Evolutionary conservation across 2,797 vertebrate species (phyloP), one percentile per base, ranked within the genome.

Genomic region (Phataginus tetradactyla): DNA sequence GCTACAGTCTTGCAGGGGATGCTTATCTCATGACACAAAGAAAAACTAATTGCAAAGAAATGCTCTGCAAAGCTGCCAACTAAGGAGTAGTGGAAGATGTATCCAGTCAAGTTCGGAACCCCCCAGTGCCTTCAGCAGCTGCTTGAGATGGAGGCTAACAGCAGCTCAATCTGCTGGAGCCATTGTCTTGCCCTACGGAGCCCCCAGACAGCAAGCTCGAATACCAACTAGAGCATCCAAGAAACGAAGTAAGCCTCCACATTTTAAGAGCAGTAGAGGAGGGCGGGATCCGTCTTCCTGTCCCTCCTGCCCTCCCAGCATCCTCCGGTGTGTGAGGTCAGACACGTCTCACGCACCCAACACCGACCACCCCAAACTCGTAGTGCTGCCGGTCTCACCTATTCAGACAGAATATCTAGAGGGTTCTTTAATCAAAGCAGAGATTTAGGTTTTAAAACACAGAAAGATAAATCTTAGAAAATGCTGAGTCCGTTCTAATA

Each of bases 401-500:
- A 42, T 39, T 90, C 13, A 87, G 51, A 45, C 84, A 79, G 45
- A 39, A 59, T 3, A 77, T 6, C 68, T 59, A 42, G 74, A 68
- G n/a, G 5, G 55, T 14, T 77, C 72, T 89, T 78, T 2, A 49
- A 72, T 85, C 32, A 88, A 72, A 72, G 59, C 78, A 55, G 29
- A 96, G 39, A 81, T n/a, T 72, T 57, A 42, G 20, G 39, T 81
- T 92, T 91, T 72, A 39, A 96, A 92, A 81, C 51, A 42, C 34
- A 75, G 7, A 45, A 29, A 9, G 10, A 59, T 49, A 42, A 81
- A 80, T 27, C 74, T 87, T 61, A 92, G 61, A 92, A 84, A 87
- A 84, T 49, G 3, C 9, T 42, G 3, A 78, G 18, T 27, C 9
- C 45, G 42, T 53, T 53, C 61, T 86, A 83, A 71, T 21, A 68